Evolutionary conservation across 2,797 vertebrate genomes (phyloP).

Genomic region (Sphaeramia orbicularis): DNA sequence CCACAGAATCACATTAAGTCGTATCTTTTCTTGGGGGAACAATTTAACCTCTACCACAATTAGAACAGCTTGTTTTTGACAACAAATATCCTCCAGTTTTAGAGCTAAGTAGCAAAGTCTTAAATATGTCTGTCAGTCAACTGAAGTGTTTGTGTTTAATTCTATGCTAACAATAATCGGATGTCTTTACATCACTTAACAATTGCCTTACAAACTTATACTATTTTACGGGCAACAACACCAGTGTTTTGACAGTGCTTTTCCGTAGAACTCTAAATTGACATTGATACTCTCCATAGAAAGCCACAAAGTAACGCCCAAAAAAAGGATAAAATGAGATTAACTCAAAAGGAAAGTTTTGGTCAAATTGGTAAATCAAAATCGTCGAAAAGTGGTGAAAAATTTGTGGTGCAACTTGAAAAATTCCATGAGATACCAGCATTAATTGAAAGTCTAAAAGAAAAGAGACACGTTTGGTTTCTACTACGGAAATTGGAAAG

Average conservation of each 20-base stretch:
- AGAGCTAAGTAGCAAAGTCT: too few relatives aligned
- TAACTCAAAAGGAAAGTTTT: not conserved
- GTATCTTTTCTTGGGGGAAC: not conserved
- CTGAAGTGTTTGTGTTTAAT: too few relatives aligned
- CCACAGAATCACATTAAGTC: not conserved
- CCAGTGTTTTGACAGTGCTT: conserved; percentile 1
- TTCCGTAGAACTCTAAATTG: conserved; percentile 5
- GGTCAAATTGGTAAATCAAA: not conserved
- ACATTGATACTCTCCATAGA: conserved; percentile 6
- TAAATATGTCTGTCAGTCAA: too few relatives aligned
- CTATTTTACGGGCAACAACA: not conserved
- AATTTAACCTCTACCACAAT: not conserved
- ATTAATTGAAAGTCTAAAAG: not conserved
- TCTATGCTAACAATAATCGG: not conserved
- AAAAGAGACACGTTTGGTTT: not conserved
- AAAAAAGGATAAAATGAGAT: not conserved
- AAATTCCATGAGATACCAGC: too few relatives aligned
- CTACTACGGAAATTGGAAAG: not conserved
- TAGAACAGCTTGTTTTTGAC: not conserved
- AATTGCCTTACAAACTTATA: not conserved
- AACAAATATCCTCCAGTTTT: not conserved
- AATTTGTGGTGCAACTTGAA: too few relatives aligned
- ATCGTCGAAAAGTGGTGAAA: too few relatives aligned
- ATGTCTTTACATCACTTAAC: not conserved
- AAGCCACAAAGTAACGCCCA: not conserved